Evolutionary conservation across 37 sponge, comb jelly and placozoan genomes (phyloP), one percentile per base, ranked within the genome.

Genomic region (Theonella swinhoei): DNA sequence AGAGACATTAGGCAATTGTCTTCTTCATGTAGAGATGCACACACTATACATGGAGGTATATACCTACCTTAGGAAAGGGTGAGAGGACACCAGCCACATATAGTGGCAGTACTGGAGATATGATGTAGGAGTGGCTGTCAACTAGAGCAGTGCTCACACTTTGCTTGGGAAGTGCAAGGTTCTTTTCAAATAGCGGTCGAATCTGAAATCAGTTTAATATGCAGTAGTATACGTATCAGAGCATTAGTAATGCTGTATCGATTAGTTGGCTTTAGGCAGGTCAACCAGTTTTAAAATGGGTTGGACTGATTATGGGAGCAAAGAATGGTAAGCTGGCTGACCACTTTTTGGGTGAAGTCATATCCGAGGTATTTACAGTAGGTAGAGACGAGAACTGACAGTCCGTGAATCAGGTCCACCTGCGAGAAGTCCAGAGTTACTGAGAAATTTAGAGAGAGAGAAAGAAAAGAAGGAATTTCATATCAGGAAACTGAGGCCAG

Each of bases 71-170:
- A 33, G 38, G 38, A 71, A 86, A 92, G 68, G 83, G 43, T 1
- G 87, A 84, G 30, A 95, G 75, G 1, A 95, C 81, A 17, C 95
- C 95, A 68, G 85, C 54, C 1, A 82, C 80, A 74, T 89, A 95
- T 1, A 89, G 23, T 0, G 94, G 77, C 0, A 95, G 83, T 0
- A 89, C 72, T 3, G 88, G 66, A 35, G 89, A 84, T 64, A 94
- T 89, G 66, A 92, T 66, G 24, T 80, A 43, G 35, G 93, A 82
- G 61, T 70, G 38, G 29, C 88, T 89, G 22, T 91, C 84, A 47
- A 86, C 86, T 38, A 94, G 77, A 1, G 86, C 70, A 39, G 69
- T 41, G 35, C 88, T 82, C 35, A 82, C 43, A 60, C 78, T 78
- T 8, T 78, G 74, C 59, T 69, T 54, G 38, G 89, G 89, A 4